Conservation (phyloP, 2,113 vertebrate species). For the Pelvicachromis taeniatus region DNA sequence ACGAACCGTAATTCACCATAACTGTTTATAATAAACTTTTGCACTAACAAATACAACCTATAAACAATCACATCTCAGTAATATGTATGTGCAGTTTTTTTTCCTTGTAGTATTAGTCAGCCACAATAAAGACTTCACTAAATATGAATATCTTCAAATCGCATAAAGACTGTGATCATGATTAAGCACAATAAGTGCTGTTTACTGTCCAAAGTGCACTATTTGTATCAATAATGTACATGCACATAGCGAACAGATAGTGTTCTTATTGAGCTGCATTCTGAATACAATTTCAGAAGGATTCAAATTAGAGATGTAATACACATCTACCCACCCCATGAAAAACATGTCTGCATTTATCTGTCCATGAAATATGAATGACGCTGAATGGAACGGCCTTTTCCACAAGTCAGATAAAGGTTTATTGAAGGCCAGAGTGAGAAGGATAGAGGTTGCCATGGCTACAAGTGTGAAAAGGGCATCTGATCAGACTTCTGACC, state of each 20-base stretch:
- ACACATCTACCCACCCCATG: neutral
- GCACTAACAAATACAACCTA: neutral
- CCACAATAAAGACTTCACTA: neutral
- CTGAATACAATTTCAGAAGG: neutral
- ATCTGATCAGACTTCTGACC: constrained; percentile 64
- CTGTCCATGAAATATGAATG: constrained; percentile 63
- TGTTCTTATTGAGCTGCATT: neutral
- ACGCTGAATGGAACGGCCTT: constrained; percentile 67
- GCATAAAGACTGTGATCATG: neutral
- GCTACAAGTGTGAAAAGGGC: constrained; percentile 70
- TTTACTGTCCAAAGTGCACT: neutral
- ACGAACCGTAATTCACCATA: neutral
- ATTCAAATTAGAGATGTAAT: constrained; percentile 24
- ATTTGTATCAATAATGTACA: neutral
- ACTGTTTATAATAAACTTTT: neutral
- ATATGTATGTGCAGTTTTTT: neutral
- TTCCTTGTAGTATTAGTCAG: neutral
- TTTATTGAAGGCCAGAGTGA: constrained; percentile 56
- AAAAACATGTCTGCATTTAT: constrained; percentile 37
- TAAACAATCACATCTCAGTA: neutral
- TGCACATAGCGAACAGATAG: neutral
- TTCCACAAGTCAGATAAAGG: constrained; percentile 57
- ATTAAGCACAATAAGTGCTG: neutral
- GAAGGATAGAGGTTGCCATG: constrained; percentile 53
- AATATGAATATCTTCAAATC: neutral